A percentile compares a stretch with the other conserved stretches of the same genome.
Conservation (phyloP, 2,797 vertebrate genomes). For the Tachyglossus aculeatus region DNA sequence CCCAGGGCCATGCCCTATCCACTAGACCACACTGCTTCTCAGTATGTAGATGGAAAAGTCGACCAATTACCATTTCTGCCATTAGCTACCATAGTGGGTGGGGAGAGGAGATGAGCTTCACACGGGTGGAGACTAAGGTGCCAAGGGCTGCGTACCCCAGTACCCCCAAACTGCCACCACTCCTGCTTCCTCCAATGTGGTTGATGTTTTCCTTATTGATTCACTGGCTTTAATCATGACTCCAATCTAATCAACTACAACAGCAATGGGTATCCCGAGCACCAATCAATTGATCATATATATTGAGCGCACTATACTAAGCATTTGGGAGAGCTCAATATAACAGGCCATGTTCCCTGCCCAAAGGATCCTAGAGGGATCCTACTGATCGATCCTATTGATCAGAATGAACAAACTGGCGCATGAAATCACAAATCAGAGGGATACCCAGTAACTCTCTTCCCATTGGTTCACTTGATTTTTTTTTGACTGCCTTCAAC, state of each 20-base stretch:
- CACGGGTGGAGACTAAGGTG: slow-evolving; percentile 23
- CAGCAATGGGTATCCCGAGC: slow-evolving; percentile 22
- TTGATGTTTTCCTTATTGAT: slow-evolving; percentile 36
- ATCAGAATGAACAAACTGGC: slow-evolving; percentile 44
- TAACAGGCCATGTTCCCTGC: too few relatives aligned
- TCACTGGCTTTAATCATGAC: slow-evolving; percentile 45
- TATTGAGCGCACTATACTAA: too few relatives aligned
- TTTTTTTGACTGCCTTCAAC: slow-evolving; percentile 31
- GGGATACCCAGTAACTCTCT: slow-evolving; percentile 32
- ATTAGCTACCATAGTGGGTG: background rate
- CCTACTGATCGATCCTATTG: slow-evolving; percentile 36
- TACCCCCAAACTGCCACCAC: slow-evolving; percentile 38
- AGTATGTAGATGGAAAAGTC: too few relatives aligned
- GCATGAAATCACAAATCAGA: slow-evolving; percentile 33
- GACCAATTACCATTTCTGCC: background rate
- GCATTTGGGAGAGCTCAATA: too few relatives aligned
- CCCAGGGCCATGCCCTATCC: too few relatives aligned
- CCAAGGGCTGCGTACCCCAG: slow-evolving; percentile 33
- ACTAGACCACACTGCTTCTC: too few relatives aligned
- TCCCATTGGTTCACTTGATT: slow-evolving; percentile 42
- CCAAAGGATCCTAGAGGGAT: slow-evolving; percentile 24
- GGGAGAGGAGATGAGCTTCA: slow-evolving; percentile 12
- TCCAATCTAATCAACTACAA: slow-evolving; percentile 34
- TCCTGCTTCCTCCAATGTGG: slow-evolving; percentile 26
- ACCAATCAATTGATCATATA: too few relatives aligned